These are phyloP conservation scores for human DNA, from an alignment of 2,113 vertebrate genomes.

Conservation along the genomic window GRCh38 chr3:105914001-105914500, in stretches of 20 bases:
- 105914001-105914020: not conserved
- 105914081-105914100: not conserved
- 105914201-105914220: not conserved
- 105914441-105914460: conserved; percentile 2
- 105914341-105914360: not conserved
- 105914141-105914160: not conserved
- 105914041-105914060: conserved; percentile 3
- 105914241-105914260: not conserved
- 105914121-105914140: not conserved
- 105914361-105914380: not conserved
- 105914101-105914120: not conserved
- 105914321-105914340: not conserved
- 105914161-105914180: not conserved
- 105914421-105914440: not conserved
- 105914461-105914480: not conserved
- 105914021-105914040: not conserved
- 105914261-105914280: not conserved
- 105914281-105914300: not conserved
- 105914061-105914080: not conserved
- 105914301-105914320: not conserved
- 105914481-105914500: not conserved
- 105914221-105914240: conserved; percentile 30
- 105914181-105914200: not conserved
- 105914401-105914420: not conserved
- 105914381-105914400: not conserved